Base-by-base conservation (phyloP, 2,113 vertebrate genomes). In the Nanger granti region DNA sequence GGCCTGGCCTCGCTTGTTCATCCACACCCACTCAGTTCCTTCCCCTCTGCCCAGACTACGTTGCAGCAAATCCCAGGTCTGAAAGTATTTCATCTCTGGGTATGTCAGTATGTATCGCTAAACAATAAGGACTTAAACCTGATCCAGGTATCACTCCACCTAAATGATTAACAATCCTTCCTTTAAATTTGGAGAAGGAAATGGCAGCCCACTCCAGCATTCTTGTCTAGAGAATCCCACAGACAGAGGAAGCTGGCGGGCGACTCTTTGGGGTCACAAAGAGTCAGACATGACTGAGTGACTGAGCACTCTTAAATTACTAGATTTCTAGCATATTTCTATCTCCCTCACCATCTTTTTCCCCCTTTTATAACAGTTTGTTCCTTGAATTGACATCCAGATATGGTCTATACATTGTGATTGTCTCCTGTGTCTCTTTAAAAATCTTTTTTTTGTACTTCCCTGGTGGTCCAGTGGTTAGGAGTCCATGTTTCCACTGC, bases 1-100 rank as follows among this genome's bases (percentile, higher is more conserved):
- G 28, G 8, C 66, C 26, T 28, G 0, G 20, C 66, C 13, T 28
- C 0, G 8, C 18, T 11, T 7, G 1, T 34, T 47, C 66, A 2
- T 13, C 76, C 47, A 15, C 22, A 6, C 4, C 15, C 37, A 31
- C 83, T 47, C 7, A 44, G 29, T 31, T 3, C 10, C 59, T 7
- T 34, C 62, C 57, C n/a, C 29, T 26, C 34, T 10, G 14, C 66
- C 55, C 13, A 3, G 17, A 14, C 7, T 8, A 3, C 2, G 28
- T 17, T 8, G 52, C 24, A 12, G 90, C 62, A 66, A 41, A 69
- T 47, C 57, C 49, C 52, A n/a, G 54, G 60, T 11, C 60, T 7
- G 20, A 4, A 2, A 44, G 44, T 10, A 24, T 10, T n/a, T 73
- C 69, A 15, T 47, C 88, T 64, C 31, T 87, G 44, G 64, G 24